Base-by-base conservation (phyloP, 1,140 invertebrate species). In the Drosophila navojoa region DNA sequence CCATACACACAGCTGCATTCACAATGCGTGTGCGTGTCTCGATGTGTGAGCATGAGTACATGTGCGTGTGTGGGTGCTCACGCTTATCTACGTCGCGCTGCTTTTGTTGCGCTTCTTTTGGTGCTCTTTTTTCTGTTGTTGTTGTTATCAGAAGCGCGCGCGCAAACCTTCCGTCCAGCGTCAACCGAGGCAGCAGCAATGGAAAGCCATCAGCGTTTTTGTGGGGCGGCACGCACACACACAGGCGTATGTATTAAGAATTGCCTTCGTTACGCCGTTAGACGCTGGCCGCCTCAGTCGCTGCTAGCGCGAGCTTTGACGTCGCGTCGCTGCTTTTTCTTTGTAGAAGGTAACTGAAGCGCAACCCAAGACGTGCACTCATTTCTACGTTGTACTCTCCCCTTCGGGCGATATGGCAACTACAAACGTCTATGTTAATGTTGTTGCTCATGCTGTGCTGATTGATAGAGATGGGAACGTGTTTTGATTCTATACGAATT, bases 341-440 rank as follows among this genome's bases (percentile, higher is more conserved):
- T 81, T 87, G 81, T 85, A 63, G 75, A 87, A 78, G 78, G 81
- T 72, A 85, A 87, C 82, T 85, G 82, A 87, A 87, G 75, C 81
- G 81, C 78, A 74, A 81, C 75, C 58, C 64, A 73, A 72, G 63
- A 68, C 70, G 63, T 68, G 71, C 57, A 69, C 64, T 69, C 64
- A 73, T 61, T 69, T 73, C 54, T 45, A 38, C 22, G 53, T 64
- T 60, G 58, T 45, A 40, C 38, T 58, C 42, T 62, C 27, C 50
- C 40, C 50, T 60, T 71, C 52, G 38, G 10, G 35, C 61, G 38
- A 58, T 64, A 71, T 66, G 53, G 53, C 38, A 72, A 50, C 59
- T 49, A 61, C 59, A 22, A 10, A 44, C 55, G 42, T 58, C 38
- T 58, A 9, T 38, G 11, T 6, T 54, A 4, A 35, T 11, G n/a